Evolutionary conservation across 2,113 vertebrate genomes (phyloP).

Genomic region (Cyanistes caeruleus): DNA sequence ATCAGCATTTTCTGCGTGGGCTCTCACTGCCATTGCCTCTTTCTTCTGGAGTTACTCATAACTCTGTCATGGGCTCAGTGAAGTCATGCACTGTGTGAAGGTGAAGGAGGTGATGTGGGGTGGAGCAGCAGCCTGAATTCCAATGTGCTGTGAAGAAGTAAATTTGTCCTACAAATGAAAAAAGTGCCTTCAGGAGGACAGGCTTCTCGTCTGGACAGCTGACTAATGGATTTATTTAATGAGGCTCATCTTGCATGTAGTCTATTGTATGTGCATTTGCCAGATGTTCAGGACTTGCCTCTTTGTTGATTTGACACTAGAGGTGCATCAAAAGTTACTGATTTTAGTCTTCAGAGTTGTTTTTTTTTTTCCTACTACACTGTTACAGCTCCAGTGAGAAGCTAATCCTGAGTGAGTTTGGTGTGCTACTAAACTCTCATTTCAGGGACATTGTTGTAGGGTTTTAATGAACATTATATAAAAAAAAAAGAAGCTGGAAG

Average conservation of each 20-base stretch:
- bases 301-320: background rate
- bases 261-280: background rate
- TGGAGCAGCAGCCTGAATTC: background rate
- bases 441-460: background rate
- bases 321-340: background rate
- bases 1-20: background rate
- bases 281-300: background rate
- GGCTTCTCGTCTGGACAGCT: background rate
- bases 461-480: background rate
- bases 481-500: background rate
- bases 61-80: background rate
- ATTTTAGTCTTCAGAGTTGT: background rate
- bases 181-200: background rate
- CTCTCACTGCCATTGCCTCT: background rate
- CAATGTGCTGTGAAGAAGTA: background rate
- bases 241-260: background rate
- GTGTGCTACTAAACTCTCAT: background rate
- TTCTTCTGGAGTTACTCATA: background rate
- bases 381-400: background rate
- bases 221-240: background rate
- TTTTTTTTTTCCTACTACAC: background rate
- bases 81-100: background rate
- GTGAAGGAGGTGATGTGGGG: background rate
- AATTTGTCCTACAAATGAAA: background rate
- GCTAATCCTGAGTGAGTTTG: background rate